Percentiles rank a stretch among this genome's conserved stretches.
Conservation (phyloP, 2,113 vertebrate genomes). For the Trematocara variabile region DNA sequence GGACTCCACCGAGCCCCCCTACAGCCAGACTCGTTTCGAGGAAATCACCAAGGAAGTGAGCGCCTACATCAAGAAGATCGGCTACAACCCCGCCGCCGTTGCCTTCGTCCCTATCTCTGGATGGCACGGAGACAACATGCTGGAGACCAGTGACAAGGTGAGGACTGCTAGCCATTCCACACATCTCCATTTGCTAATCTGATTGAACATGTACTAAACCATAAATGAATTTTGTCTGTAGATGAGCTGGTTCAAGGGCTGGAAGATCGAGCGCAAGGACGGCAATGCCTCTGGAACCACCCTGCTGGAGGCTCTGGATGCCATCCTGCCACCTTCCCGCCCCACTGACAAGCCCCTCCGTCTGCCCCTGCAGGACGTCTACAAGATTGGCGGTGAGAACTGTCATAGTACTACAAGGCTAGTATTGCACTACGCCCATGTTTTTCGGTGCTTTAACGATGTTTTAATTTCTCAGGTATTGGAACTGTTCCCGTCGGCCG, state of each 20-base stretch:
- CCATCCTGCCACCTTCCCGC: slow-evolving; percentile 67
- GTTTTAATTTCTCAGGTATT: slow-evolving; percentile 59
- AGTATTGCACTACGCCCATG: fast-evolving
- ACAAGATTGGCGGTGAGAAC: slow-evolving; percentile 76
- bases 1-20: slow-evolving; percentile 79
- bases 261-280: slow-evolving; percentile 77
- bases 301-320: slow-evolving; percentile 75
- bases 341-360: slow-evolving; percentile 75
- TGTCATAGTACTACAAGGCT: fast-evolving
- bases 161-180: background rate
- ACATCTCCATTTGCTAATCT: slow-evolving; percentile 59
- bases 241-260: slow-evolving; percentile 80
- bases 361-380: slow-evolving; percentile 81
- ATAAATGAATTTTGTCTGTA: background rate
- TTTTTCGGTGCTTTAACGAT: fast-evolving
- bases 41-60: slow-evolving; percentile 80
- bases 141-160: slow-evolving; percentile 57
- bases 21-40: slow-evolving; percentile 74
- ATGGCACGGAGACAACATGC: slow-evolving; percentile 82
- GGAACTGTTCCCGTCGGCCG: slow-evolving; percentile 79
- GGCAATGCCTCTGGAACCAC: slow-evolving; percentile 63
- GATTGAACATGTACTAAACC: background rate
- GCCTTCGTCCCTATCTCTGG: slow-evolving; percentile 80
- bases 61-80: slow-evolving; percentile 81
- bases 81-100: slow-evolving; percentile 74